Evolutionary conservation across 1,140 invertebrate genomes (phyloP), one percentile per base, ranked within the genome.

Genomic region (Homarus americanus): DNA sequence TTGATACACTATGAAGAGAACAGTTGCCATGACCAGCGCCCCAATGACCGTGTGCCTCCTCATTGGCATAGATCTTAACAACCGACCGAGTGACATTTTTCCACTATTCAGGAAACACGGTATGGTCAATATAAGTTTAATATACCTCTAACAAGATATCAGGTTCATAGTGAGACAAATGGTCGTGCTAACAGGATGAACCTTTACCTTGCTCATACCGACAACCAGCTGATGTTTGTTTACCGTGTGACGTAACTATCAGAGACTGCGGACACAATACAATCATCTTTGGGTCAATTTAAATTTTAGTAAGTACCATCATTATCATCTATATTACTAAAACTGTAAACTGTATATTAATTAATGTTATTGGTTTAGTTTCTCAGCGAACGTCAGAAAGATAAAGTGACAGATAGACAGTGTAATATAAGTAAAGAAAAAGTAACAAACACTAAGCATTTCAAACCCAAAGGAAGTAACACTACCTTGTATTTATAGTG

Each of bases 1-100:
- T 72, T 90, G 87, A n/a, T 90, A 90, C 5, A 90, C 80, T 28
- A 90, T 83, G 49, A 76, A 90, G 40, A 90, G 80, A 15, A 90
- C 72, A 10, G 87, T 90, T 0, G 49, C 87, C 24, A 83, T 28
- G 20, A 90, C 28, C 34, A 90, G 36, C 0, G 87, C 53, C 28
- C 72, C 80, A 10, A 90, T 58, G n/a, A 90, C 87, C 17, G 87
- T 90, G 24, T 90, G 87, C 58, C 44, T 83, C 63, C 80, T 44
- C 34, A 90, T 63, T 20, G 87, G 87, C 28, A 90, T 32, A 1
- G 87, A 76, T 20, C 41, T 34, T 38, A 90, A 40, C 20, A 83
- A n/a, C 38, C 80, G 76, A 24, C 49, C 44, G 5, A 88, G 1
- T 41, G 38, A 53, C 86, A 88, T 88, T n/a, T 41, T 88, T n/a